Evolutionary conservation across 2,113 vertebrate genomes (phyloP), one percentile per base, ranked within the genome.

Genomic region (Tragelaphus scriptus): DNA sequence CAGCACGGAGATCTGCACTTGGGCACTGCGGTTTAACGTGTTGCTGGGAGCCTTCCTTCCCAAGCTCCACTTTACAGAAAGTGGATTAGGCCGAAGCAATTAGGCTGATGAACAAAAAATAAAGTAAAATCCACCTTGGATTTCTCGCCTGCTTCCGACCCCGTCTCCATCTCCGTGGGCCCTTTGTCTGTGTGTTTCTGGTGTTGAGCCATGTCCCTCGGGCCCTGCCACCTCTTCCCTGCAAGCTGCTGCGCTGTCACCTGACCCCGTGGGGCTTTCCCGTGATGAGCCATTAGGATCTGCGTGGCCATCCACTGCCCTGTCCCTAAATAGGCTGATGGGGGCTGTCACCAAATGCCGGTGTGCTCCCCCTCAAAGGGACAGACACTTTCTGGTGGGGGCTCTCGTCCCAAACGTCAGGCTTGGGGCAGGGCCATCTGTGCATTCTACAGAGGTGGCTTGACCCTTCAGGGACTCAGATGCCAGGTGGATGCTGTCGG

Each of bases 121-220:
- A 16, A 36, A 80, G 82, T 23, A 7, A n/a, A 47, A 55, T 30
- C 92, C 71, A 9, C 81, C 85, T 6, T 9, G 56, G 53, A 21
- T 6, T 25, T 30, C 47, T 23, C 1, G 13, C 40, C 56, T 3
- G 1, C 26, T 44, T 28, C 91, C 85, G 17, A 8, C 2, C 85
- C 47, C 0, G 5, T 17, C 90, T 75, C 49, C 0, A 0, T 17
- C 12, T 40, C 94, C 6, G 16, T 3, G 32, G 71, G 90, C 88
- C 56, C 81, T 77, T 84, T 86, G 92, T 97, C 91, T 90, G 95
- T 68, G 94, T 61, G 56, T 49, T 86, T 89, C 93, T 85, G 68
- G 71, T 13, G 87, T 77, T 87, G 88, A 59, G 2, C 92, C 1
- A 19, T 59, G 58, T 80, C 95, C 86, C 86, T n/a, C 91, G 89